These are phyloP conservation scores for Sebastiscus albofasciatus DNA, from an alignment of 2,797 vertebrate species.

Conservation along the genomic window DNA sequence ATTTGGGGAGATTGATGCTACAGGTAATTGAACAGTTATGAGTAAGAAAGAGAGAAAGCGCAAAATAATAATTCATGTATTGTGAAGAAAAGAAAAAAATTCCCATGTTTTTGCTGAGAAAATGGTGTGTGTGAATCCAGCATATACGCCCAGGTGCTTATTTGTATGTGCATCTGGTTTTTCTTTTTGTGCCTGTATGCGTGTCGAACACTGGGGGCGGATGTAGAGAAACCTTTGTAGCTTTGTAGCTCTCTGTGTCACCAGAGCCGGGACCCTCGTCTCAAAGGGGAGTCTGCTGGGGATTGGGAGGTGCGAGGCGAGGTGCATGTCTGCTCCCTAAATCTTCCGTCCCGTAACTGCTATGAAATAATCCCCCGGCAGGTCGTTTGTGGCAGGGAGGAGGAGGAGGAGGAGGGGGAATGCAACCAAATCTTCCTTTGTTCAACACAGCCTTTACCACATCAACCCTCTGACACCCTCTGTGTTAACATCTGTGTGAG, in stretches of 20 bases:
- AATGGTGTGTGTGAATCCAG: not conserved
- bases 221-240: conserved; percentile 35
- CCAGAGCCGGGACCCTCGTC: conserved; percentile 32
- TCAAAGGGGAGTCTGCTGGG: conserved; percentile 45
- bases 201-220: not conserved
- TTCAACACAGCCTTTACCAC: conserved; percentile 59
- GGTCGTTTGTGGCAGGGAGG: conserved; percentile 50
- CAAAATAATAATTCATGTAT: conserved; percentile 29
- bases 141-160: not conserved
- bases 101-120: not conserved
- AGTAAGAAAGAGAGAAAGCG: conserved; percentile 1
- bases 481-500: conserved; percentile 54
- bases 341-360: conserved; percentile 58
- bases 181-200: not conserved
- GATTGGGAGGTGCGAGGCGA: conserved; percentile 39
- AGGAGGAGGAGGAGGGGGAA: not conserved
- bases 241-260: conserved; percentile 37
- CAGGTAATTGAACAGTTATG: conserved; percentile 45
- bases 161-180: not conserved
- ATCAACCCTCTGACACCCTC: conserved; percentile 63
- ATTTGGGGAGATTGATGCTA: conserved; percentile 47
- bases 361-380: conserved; percentile 75
- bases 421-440: conserved; percentile 70
- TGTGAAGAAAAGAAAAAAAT: conserved; percentile 2
- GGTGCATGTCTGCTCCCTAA: conserved; percentile 61